These are phyloP conservation scores for Gymnothorax javanicus DNA, from an alignment of 2,797 vertebrate genomes.

Conservation along the genomic window DNA sequence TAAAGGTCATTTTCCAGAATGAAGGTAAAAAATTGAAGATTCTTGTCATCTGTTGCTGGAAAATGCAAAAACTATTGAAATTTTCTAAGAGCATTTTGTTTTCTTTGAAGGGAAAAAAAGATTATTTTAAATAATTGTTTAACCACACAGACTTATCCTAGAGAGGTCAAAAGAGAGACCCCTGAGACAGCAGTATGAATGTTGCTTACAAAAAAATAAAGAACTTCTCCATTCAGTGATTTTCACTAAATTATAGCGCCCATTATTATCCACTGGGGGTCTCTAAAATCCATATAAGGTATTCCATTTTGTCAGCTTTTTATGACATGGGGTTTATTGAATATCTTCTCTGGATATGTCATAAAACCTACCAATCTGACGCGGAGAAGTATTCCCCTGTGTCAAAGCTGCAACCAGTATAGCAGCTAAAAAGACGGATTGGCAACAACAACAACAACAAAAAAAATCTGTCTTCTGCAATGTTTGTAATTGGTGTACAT, in stretches of 20 bases:
- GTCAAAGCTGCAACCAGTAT: too few species aligned
- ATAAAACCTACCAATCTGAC: background rate
- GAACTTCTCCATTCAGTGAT: background rate
- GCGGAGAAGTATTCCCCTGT: too few species aligned
- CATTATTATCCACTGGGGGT: too few species aligned
- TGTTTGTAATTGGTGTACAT: background rate
- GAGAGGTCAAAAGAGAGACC: background rate
- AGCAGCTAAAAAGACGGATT: background rate
- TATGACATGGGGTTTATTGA: background rate
- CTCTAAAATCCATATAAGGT: background rate
- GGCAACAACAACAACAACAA: background rate
- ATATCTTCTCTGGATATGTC: background rate
- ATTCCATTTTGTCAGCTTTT: background rate
- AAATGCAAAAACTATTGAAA: background rate
- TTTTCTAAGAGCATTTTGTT: background rate
- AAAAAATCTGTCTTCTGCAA: background rate
- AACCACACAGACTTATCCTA: background rate
- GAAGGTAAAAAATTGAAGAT: conserved; percentile 5
- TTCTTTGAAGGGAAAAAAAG: background rate
- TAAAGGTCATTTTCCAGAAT: conserved; percentile 8
- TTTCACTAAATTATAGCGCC: background rate
- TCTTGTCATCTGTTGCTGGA: background rate
- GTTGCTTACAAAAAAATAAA: background rate
- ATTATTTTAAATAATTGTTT: background rate
- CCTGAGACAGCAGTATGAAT: background rate